Evolutionary conservation across 2,888 invertebrate genomes (phyloP), one percentile per base, ranked within the genome.

Genomic region (Leucania comma): DNA sequence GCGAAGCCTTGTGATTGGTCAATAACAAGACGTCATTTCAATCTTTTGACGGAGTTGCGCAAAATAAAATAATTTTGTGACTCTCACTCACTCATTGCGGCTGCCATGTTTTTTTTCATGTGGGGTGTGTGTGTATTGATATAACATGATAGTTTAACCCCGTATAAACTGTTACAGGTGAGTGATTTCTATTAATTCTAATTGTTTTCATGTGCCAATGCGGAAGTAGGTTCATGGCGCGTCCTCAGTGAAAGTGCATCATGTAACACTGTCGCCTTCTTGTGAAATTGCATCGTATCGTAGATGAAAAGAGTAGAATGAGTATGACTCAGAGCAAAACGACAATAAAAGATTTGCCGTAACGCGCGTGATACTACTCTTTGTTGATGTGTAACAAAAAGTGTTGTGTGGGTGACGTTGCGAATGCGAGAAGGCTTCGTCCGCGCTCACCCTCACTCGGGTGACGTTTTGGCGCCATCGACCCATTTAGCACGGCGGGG

Each of bases 101-200:
- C 97, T 97, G 97, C 97, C 97, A 97, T 97, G 97, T 97, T 97
- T 97, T 97, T 97, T 96, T 97, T 96, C 96, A 96, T 97, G 97
- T 97, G 97, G 97, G 97, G 97, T 97, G 95, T 94, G 93, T 94
- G 94, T 95, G 92, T 94, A 90, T 92, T 92, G 90, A 92, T 91
- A 89, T 93, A 93, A 90, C 93, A 95, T 95, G 95, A 90, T 92
- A 92, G 89, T 93, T 92, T 95, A 92, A 93, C 93, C 94, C 94
- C 94, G 90, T 91, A 90, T 90, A 92, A 89, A 94, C 89, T 92
- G 87, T 87, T 91, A 93, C 92, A 93, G 94, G 96, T 96, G 89
- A 95, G 96, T 91, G 79, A 82, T 88, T 86, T 83, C 80, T 75
- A 75, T 80, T 87, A 86, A 85, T 88, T 84, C 75, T 88, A 82